Evolutionary conservation across 2,797 vertebrate species (phyloP), one percentile per base, ranked within the genome.

Genomic region (Sciurus carolinensis): DNA sequence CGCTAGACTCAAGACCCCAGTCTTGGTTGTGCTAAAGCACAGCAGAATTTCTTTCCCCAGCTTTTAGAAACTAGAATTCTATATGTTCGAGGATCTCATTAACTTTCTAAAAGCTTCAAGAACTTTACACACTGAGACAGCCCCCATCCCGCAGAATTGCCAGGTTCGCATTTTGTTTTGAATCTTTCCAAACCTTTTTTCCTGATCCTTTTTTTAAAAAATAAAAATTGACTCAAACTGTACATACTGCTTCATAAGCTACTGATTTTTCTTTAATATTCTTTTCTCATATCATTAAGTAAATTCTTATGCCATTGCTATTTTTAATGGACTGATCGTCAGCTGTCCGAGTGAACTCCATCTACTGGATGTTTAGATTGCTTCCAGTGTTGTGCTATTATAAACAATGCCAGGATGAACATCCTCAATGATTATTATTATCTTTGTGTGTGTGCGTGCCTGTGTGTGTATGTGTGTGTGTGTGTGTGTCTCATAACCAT

Each of bases 401-500:
- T 94, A 96, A 71, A 54, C 77, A 91, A 14, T 36, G 52, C 71
- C 73, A 82, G 36, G 26, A 52, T 57, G 88, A 80, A 89, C 83
- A 82, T 64, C 90, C 59, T 62, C 64, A 12, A 13, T 85, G 69
- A 12, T 87, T 59, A 26, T 59, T 10, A 59, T 59, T 59, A 59
- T 59, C 6, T 57, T 22, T 13, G 39, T 54, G 5, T 59, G 90
- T 67, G 66, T 57, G 9, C 54, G 47, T 9, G 39, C 36, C 36
- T 39, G 39, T 39, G 39, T 54, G 5, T 59, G 90, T 67, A 36
- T 62, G 47, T 9, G 39, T 39, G 39, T 39, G 39, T 54, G 5
- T 59, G 90, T 67, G 66, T 57, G 9, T 62, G 47, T 9, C 13
- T 59, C 4, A 62, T 8, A 7, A 15, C 30, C 24, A 50, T 5